Evolutionary conservation across 1,140 invertebrate species (phyloP).

Genomic region (Orchestia grillus): DNA sequence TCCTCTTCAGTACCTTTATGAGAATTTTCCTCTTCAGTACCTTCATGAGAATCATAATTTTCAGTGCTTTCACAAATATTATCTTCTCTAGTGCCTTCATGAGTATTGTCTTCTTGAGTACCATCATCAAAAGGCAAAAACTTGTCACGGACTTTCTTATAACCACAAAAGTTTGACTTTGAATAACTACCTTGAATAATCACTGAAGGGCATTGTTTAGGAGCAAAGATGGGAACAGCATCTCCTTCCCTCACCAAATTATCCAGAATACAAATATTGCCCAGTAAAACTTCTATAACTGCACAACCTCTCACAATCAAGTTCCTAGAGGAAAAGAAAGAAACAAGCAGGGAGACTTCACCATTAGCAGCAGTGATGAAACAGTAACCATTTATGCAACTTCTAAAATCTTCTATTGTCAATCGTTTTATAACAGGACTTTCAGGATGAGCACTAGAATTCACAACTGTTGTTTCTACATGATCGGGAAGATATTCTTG

Average conservation of each 20-base stretch:
- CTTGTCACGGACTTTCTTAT: background rate
- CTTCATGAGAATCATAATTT: background rate
- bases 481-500: background rate
- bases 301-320: background rate
- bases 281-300: background rate
- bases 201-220: background rate
- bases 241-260: background rate
- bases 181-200: background rate
- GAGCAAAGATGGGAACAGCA: constrained; percentile 29
- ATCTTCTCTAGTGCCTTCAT: background rate
- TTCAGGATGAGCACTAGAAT: background rate
- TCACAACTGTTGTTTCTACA: background rate
- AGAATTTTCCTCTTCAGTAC: background rate
- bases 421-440: background rate
- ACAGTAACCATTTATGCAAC: constrained; percentile 7
- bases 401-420: background rate
- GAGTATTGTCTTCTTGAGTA: background rate
- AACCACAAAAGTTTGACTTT: background rate
- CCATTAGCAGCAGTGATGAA: background rate
- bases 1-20: background rate
- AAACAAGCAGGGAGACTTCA: background rate
- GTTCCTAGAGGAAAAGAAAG: background rate
- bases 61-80: background rate
- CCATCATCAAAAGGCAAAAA: background rate
- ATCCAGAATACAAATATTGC: background rate